Percentiles rank a stretch among this genome's conserved stretches.
Evolutionary conservation across 2,797 vertebrate genomes (phyloP).

Genomic region (Spea hammondii): DNA sequence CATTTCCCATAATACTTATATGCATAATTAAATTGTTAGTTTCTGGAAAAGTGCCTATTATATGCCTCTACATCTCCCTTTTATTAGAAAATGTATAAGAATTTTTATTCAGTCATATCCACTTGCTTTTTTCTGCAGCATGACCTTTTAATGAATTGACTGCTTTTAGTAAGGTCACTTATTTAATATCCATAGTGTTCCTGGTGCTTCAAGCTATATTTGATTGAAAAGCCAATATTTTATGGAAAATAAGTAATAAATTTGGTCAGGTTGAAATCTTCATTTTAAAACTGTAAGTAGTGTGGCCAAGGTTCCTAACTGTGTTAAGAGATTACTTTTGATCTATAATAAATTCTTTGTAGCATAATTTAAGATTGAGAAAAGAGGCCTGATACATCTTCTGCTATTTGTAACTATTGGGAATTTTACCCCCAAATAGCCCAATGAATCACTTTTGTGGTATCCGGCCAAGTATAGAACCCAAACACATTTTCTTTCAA

Average conservation of each 20-base stretch:
- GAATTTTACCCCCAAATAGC: neutral
- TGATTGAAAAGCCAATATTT: slow-evolving; percentile 43
- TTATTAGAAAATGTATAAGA: slow-evolving; percentile 23
- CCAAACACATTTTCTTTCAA: too few species aligned
- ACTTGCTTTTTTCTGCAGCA: slow-evolving; percentile 33
- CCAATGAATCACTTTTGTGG: neutral
- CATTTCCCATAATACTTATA: slow-evolving; percentile 2
- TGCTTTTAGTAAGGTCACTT: slow-evolving; percentile 49
- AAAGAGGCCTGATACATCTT: neutral
- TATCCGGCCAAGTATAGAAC: too few species aligned
- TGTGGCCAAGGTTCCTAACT: slow-evolving; percentile 6
- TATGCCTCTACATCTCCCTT: slow-evolving; percentile 22
- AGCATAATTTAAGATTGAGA: slow-evolving; percentile 1
- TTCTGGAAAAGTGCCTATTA: slow-evolving; percentile 23
- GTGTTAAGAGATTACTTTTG: slow-evolving; percentile 20
- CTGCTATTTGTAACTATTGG: neutral
- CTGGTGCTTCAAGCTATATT: slow-evolving; percentile 39
- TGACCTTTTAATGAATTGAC: slow-evolving; percentile 45
- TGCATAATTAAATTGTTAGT: slow-evolving; percentile 27
- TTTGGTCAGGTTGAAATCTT: slow-evolving; percentile 29
- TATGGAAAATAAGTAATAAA: slow-evolving; percentile 42
- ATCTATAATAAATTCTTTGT: slow-evolving; percentile 11
- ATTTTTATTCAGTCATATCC: slow-evolving; percentile 28
- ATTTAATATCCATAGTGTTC: slow-evolving; percentile 35
- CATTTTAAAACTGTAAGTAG: slow-evolving; percentile 1